A percentile compares a stretch with the other conserved stretches of the same genome.
Conservation (phyloP, 2,888 invertebrate species). For the Andricus quercusramuli region DNA sequence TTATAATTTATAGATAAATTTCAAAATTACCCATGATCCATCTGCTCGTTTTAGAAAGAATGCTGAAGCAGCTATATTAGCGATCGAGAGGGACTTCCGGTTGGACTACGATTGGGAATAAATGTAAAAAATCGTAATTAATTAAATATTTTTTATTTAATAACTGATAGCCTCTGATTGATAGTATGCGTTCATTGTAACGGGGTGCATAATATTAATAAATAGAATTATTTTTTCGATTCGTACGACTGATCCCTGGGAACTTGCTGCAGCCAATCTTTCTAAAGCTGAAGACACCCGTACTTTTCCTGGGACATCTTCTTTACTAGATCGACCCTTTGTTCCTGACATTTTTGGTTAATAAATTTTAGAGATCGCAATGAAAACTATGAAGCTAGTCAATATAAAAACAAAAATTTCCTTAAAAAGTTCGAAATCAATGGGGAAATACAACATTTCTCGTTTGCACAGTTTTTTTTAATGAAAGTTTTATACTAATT, state of each 20-base stretch:
- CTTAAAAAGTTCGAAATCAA: too few relatives aligned
- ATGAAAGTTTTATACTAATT: not conserved
- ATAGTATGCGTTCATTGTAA: too few relatives aligned
- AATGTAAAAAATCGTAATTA: too few relatives aligned
- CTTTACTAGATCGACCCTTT: constrained; percentile 4
- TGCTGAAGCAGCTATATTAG: not conserved
- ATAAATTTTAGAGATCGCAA: not conserved
- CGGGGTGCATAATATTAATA: not conserved
- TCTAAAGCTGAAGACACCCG: not conserved
- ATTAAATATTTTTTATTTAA: not conserved
- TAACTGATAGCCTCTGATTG: not conserved
- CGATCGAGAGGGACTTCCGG: not conserved
- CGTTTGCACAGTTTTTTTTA: too few relatives aligned
- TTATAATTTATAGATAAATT: not conserved
- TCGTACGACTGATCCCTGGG: constrained; percentile 23
- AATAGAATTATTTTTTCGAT: not conserved
- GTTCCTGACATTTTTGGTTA: constrained; percentile 20
- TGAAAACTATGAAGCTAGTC: not conserved
- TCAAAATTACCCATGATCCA: constrained; percentile 19
- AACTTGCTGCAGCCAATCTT: constrained; percentile 17
- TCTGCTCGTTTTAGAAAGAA: constrained; percentile 30
- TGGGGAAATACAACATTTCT: too few relatives aligned
- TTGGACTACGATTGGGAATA: not conserved
- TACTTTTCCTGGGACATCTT: not conserved
- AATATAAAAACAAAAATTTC: not conserved